Percentiles rank a stretch among this genome's conserved stretches.
Evolutionary conservation across 2,888 invertebrate species (phyloP).

Genomic region (Megamerina dolium): DNA sequence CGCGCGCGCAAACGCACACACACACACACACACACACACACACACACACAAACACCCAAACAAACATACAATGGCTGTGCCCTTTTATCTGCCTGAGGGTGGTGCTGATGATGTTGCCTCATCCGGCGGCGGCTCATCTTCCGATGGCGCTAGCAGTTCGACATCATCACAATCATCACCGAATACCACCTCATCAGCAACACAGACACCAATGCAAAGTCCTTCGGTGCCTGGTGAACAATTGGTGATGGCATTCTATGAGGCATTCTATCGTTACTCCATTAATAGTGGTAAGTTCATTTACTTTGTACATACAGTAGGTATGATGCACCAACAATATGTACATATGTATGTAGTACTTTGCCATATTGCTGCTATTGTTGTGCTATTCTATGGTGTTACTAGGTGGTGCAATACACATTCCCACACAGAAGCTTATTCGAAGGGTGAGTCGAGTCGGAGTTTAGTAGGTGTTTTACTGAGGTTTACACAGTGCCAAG

Average conservation of each 20-base stretch:
- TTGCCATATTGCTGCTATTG: no score
- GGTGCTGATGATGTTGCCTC: constrained; percentile 42
- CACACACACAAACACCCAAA: constrained; percentile 11
- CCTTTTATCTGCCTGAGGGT: constrained; percentile 49
- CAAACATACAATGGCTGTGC: constrained; percentile 45
- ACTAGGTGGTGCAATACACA: no score
- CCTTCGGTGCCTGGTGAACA: constrained; percentile 40
- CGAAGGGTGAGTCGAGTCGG: no score
- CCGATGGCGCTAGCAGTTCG: constrained; percentile 28
- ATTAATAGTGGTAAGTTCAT: constrained; percentile 37
- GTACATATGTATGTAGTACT: no score
- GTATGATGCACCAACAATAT: no score
- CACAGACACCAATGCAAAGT: constrained; percentile 37
- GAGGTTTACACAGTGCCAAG: no score
- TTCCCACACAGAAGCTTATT: no score
- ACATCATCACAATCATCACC: constrained; percentile 41
- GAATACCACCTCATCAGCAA: constrained; percentile 43
- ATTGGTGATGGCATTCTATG: constrained; percentile 46
- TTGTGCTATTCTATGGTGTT: no score
- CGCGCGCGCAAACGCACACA: constrained; percentile 2
- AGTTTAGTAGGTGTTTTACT: no score
- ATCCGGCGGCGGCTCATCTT: constrained; percentile 24
- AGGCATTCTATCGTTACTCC: constrained; percentile 42
- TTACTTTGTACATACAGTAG: no score
- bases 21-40: constrained; percentile 5